Conservation (phyloP, 2,113 vertebrate genomes). For the Sceloporus tristichus region DNA sequence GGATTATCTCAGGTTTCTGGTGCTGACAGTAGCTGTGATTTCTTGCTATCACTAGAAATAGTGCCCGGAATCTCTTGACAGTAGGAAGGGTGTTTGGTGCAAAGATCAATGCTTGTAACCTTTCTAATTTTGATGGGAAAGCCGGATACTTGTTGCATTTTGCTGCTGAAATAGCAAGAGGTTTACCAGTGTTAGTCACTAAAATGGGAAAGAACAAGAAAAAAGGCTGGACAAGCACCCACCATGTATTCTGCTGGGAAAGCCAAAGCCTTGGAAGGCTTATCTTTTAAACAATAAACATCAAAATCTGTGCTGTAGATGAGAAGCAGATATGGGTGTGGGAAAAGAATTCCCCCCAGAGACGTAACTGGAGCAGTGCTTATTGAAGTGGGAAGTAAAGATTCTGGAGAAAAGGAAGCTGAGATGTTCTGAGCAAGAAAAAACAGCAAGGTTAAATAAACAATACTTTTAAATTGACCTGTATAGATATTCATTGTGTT, state of each 20-base stretch:
- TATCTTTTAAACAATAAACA: neutral
- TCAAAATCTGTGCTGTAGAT: neutral
- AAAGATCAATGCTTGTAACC: slow-evolving; percentile 31
- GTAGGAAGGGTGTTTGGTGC: slow-evolving; percentile 24
- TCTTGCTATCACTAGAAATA: slow-evolving; percentile 32
- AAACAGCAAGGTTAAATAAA: rapidly evolving
- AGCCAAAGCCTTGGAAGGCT: rapidly evolving
- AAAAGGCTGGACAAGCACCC: neutral
- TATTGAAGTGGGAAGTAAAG: slow-evolving; percentile 26
- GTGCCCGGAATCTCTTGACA: slow-evolving; percentile 25
- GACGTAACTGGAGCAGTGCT: neutral
- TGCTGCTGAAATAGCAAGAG: slow-evolving; percentile 23
- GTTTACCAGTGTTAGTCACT: slow-evolving; percentile 12
- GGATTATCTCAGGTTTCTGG: slow-evolving; percentile 26
- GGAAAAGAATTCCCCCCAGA: neutral
- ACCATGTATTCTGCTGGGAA: neutral
- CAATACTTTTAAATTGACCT: neutral
- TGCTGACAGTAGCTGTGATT: slow-evolving; percentile 22
- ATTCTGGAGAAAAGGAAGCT: slow-evolving; percentile 52
- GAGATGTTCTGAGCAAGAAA: slow-evolving; percentile 52
- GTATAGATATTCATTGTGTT: rapidly evolving
- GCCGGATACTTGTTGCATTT: slow-evolving; percentile 14
- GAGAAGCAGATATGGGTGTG: slow-evolving; percentile 23
- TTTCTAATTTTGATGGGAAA: slow-evolving; percentile 19
- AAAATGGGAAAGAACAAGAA: rapidly evolving